Evolutionary conservation across 2,797 vertebrate genomes (phyloP), one percentile per base, ranked within the genome.

Genomic region (Squalus acanthias): DNA sequence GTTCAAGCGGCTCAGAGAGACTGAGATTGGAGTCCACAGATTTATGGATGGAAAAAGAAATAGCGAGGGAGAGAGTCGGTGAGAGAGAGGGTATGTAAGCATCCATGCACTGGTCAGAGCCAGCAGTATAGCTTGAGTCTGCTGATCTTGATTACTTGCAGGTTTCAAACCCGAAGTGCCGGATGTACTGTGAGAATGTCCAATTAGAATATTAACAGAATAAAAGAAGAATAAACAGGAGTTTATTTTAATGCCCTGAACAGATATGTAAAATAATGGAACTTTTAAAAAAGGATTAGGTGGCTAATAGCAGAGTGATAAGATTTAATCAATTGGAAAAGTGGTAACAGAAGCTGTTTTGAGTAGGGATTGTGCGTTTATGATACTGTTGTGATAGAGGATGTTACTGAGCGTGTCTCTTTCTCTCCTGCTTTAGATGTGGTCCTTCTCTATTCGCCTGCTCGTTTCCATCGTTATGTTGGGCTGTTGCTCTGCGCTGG

Each of bases 351-450:
- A 46, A 85, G 74, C 33, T 76, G 33, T 33, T 63, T 33, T 29
- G 65, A 93, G 17, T 0, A 24, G 8, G 0, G 20, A 69, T 39
- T 20, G 63, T 69, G 65, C 2, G 17, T 12, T 93, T 24, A 50
- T 50, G 20, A 50, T 2, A 39, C 57, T 3, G 9, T 46, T 20
- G 20, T 69, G n/a, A 65, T 15, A 39, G 20, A 96, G 33, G 33
- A 63, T 46, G 4, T 74, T 96, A 53, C 33, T 69, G 20, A 10
- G 29, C 13, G 1, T 65, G 9, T 87, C 20, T 87, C 50, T 87
- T 67, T 53, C 76, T 26, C 53, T 69, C 33, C 79, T 46, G 15
- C 20, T 96, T 39, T 60, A 88, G 96, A 88, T 96, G 82, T 89
- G 60, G 60, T 46, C 17, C 50, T 10, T 96, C 17, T n/a, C 15